Percentiles rank a stretch among this genome's conserved stretches.
Evolutionary conservation across 2,888 invertebrate genomes (phyloP).

Genomic region (Lithophane ornitopus): DNA sequence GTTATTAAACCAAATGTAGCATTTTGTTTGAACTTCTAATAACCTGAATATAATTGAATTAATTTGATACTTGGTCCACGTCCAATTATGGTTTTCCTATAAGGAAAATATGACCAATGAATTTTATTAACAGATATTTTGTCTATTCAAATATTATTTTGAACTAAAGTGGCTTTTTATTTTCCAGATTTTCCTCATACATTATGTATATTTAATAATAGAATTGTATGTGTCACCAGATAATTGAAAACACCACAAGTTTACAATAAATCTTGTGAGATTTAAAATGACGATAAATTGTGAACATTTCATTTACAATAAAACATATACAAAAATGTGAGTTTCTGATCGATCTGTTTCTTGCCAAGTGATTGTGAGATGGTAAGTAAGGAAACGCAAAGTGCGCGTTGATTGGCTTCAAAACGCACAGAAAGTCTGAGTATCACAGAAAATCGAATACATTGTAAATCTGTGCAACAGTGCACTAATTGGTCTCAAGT

Average conservation of each 20-base stretch:
- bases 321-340: too few relatives aligned
- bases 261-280: not conserved
- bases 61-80: not conserved
- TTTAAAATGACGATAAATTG: not conserved
- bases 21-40: not conserved
- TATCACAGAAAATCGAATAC: not conserved
- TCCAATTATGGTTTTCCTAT: not conserved
- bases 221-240: not conserved
- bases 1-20: too few relatives aligned
- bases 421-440: not conserved
- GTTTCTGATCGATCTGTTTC: not conserved
- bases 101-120: slow-evolving; percentile 6
- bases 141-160: slow-evolving; percentile 11
- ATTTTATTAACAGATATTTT: not conserved
- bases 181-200: slow-evolving; percentile 18
- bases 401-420: not conserved
- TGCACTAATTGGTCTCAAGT: too few relatives aligned
- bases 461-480: not conserved
- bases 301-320: not conserved
- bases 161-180: not conserved
- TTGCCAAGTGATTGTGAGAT: not conserved
- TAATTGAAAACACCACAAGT: not conserved
- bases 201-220: slow-evolving; percentile 12
- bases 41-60: not conserved
- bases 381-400: not conserved